Evolutionary conservation across 2,888 invertebrate genomes (phyloP), one percentile per base, ranked within the genome.

Genomic region (Agrochola macilenta): DNA sequence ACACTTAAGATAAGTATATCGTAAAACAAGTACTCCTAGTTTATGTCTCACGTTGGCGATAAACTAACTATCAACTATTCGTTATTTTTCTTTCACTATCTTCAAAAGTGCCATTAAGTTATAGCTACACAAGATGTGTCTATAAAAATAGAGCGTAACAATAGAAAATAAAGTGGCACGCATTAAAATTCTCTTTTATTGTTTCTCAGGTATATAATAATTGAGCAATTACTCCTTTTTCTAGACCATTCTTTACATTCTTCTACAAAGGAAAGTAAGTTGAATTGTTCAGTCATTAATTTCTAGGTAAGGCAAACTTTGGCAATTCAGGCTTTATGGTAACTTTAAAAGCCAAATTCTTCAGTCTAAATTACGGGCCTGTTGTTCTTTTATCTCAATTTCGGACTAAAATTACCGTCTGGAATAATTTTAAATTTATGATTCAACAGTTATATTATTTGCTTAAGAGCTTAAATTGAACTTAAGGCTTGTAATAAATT

Each of bases 401-500:
- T 76, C n/a, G 52, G 23, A n/a, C 46, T 76, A n/a, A 82, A 82
- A 77, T 83, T 72, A 80, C 69, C 63, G 70, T 43, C 72, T 71
- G n/a, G 52, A 82, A 74, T 61, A 20, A 20, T 61, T 20, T 20
- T 30, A 35, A 61, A 35, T 20, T 82, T 72, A 83, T 81, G 82
- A 85, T 81, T 78, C 65, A 54, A 46, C 39, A 61, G 65, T 76
- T 65, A 68, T 65, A 43, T 68, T 79, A 83, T 84, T 86, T 80
- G 58, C 54, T 23, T 46, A 65, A 57, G 71, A 68, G 72, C 49
- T 73, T n/a, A n/a, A n/a, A n/a, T n/a, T n/a, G n/a, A n/a, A n/a
- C n/a, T n/a, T 72, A 76, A 70, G 66, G 84, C 63, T 81, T 72
- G 61, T 76, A 61, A 74, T 81, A 86, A 76, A 88, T 88, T 84